Evolutionary conservation across 2,888 invertebrate genomes (phyloP).

Genomic region (Aporophyla nigra): DNA sequence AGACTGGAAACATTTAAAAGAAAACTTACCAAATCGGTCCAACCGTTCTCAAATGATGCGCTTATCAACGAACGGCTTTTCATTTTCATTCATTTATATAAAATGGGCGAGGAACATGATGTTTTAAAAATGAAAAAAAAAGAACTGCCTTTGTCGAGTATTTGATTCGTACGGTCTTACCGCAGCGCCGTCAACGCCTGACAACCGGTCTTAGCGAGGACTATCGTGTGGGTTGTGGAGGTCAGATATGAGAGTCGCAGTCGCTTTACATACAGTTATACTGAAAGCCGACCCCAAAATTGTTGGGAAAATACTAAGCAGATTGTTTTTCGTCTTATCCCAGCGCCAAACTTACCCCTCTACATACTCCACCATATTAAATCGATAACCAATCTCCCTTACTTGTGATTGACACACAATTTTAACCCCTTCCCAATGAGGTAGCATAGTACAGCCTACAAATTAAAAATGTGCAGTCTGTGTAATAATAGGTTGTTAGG

Average conservation of each 20-base stretch:
- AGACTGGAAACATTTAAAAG: background rate
- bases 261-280: too few species aligned
- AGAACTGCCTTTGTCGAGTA: too few species aligned
- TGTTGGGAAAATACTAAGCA: too few species aligned
- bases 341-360: too few species aligned
- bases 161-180: background rate
- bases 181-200: too few species aligned
- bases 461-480: constrained; percentile 52
- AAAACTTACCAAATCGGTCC: background rate
- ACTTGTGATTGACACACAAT: constrained; percentile 24
- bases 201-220: too few species aligned
- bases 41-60: background rate
- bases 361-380: background rate
- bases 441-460: constrained; percentile 6
- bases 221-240: too few species aligned
- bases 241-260: too few species aligned
- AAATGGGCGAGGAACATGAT: background rate
- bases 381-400: background rate
- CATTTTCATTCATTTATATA: background rate
- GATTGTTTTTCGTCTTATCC: background rate
- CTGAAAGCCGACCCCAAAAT: too few species aligned
- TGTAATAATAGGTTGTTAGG: constrained; percentile 50
- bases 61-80: background rate
- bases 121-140: background rate
- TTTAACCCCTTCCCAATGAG: background rate